Conservation (phyloP, 1,140 invertebrate species). For the Micrasema minimum region DNA sequence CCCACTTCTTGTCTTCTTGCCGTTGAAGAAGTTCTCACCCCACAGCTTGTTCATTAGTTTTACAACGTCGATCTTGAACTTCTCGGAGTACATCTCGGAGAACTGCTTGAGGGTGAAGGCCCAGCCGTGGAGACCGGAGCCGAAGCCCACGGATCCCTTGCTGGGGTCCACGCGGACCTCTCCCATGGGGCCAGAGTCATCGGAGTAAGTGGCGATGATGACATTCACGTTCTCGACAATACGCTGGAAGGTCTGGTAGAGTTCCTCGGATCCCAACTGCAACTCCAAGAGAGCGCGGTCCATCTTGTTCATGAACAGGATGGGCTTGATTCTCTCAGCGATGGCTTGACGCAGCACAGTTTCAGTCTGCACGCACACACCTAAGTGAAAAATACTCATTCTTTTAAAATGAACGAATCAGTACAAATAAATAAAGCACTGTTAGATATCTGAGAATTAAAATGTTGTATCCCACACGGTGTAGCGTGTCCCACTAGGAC, state of each 20-base stretch:
- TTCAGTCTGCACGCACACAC: slow-evolving; percentile 99
- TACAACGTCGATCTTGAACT: slow-evolving; percentile 97
- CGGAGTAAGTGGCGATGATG: slow-evolving; percentile 99
- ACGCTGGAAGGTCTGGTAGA: slow-evolving; percentile 99
- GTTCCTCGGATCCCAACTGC: slow-evolving; percentile 94
- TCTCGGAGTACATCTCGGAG: slow-evolving; percentile 98
- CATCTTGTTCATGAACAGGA: slow-evolving; percentile 99
- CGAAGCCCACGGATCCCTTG: slow-evolving; percentile 99
- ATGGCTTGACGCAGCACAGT: slow-evolving; percentile 99
- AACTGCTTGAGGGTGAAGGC: slow-evolving; percentile 99
- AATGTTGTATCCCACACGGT: slow-evolving; percentile 55
- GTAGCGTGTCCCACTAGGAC: slow-evolving; percentile 70
- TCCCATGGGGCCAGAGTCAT: slow-evolving; percentile 97
- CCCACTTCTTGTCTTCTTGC: slow-evolving; percentile 98
- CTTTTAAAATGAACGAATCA: too few species aligned
- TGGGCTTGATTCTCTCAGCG: slow-evolving; percentile 98
- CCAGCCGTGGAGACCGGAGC: slow-evolving; percentile 99
- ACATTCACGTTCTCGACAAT: slow-evolving; percentile 99
- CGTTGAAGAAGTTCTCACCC: slow-evolving; percentile 99
- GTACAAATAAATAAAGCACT: too few species aligned
- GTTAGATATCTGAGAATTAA: too few species aligned
- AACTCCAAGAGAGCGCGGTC: slow-evolving; percentile 96
- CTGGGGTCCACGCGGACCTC: slow-evolving; percentile 96
- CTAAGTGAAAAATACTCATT: slow-evolving; percentile 63
- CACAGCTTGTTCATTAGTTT: slow-evolving; percentile 97